A percentile compares a stretch with the other conserved stretches of the same genome.
Conservation (phyloP, 2,113 vertebrate genomes). For the Mellivora capensis region DNA sequence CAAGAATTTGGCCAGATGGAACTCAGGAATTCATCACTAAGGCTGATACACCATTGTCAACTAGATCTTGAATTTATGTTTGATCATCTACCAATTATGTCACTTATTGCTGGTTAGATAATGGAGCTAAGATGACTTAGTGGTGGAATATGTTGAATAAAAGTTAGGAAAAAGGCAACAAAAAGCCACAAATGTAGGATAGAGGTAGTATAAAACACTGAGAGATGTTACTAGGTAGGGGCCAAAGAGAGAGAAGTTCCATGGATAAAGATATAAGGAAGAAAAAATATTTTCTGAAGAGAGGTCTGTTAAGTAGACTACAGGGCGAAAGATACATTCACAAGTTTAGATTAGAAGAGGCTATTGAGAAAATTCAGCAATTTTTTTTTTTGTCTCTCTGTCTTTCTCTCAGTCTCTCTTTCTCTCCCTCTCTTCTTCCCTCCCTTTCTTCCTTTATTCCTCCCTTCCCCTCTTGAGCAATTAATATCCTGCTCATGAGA, state of each 20-base stretch:
- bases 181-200: background rate
- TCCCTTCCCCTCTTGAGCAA: background rate
- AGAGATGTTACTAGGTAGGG: background rate
- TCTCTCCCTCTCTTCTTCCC: background rate
- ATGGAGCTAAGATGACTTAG: background rate
- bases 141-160: background rate
- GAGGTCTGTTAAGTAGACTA: background rate
- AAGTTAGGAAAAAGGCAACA: background rate
- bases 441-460: background rate
- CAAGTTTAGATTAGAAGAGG: background rate
- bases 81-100: background rate
- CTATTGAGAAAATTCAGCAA: background rate
- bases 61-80: background rate
- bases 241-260: background rate
- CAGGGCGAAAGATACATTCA: background rate
- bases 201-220: background rate
- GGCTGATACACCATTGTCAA: background rate
- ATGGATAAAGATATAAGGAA: background rate
- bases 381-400: background rate
- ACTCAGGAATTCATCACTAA: background rate
- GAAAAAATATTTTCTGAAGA: background rate
- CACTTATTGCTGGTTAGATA: background rate
- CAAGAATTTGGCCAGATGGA: background rate
- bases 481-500: background rate
- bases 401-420: fast-evolving